Base-by-base conservation (phyloP, 2,113 vertebrate genomes). In the Patagioenas fasciata region DNA sequence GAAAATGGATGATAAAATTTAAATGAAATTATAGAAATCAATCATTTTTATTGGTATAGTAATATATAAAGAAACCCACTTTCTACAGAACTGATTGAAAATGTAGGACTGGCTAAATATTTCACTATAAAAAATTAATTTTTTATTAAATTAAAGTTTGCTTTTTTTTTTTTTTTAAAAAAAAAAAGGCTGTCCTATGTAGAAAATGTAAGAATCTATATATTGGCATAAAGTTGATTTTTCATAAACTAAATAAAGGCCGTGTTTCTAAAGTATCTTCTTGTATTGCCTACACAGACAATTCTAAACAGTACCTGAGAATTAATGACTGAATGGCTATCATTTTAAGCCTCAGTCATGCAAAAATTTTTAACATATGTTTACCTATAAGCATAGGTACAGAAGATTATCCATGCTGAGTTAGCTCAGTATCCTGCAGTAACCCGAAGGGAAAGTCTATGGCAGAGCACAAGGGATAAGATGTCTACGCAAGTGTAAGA, bases 41-140 rank as follows among this genome's bases (percentile, higher is more conserved):
- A 81, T 88, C n/a, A 86, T 86, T 93, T 94, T 91, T 67, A 88
- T 88, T 47, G 44, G 26, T 51, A 64, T 86, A 32, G 34, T 78
- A 86, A 84, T 80, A 73, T 36, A 71, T 60, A 66, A 83, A 83
- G 12, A 11, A 91, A 78, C 7, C 7, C 9, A 34, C 21, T 74
- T 87, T 18, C 19, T 64, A 26, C 5, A 40, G n/a, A 80, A 88
- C 29, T 60, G 32, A 78, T 80, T 31, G 26, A 64, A 91, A 88
- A 67, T 50, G 29, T 66, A 64, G 3, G 13, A 47, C 26, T 71
- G 31, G 29, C 7, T 80, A 88, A 85, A 89, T 77, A 70, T 66
- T 91, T 85, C 47, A 61, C 25, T 8, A 31, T 38, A 12, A 81
- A 96, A 93, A 94, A 57, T 20, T 32, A 48, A 51, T 17, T 81